Percentiles rank a stretch among this genome's conserved stretches.
phyloP scores from a whole-genome alignment of 2,797 vertebrate genomes.

The Fratercula arctica region DNA sequence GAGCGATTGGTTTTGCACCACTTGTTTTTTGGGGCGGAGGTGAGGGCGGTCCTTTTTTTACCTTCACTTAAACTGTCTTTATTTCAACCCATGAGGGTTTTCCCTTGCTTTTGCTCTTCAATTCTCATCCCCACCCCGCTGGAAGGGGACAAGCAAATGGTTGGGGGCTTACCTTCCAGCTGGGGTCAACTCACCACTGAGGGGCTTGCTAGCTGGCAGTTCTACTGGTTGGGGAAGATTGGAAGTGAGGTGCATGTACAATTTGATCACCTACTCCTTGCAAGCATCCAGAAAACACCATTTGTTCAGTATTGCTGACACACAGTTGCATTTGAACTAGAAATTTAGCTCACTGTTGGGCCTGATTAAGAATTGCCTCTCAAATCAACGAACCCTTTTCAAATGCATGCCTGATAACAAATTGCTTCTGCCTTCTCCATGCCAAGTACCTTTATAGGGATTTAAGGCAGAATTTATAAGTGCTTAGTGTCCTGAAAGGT shows the following conservation, averaged over 20 bases:
- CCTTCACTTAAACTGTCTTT: neutral
- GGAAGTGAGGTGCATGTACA: neutral
- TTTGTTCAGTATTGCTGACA: neutral
- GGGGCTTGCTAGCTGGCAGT: neutral
- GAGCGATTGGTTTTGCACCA: neutral
- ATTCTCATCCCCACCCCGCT: neutral
- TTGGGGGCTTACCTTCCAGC: neutral
- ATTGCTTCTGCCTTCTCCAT: neutral
- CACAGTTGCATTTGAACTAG: neutral
- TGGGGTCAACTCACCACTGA: neutral
- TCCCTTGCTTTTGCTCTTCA: neutral
- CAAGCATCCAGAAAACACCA: neutral
- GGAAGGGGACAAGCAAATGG: fast-evolving
- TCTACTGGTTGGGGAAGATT: neutral
- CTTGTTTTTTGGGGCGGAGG: neutral
- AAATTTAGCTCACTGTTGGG: neutral
- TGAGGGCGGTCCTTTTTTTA: fast-evolving
- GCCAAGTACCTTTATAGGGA: neutral
- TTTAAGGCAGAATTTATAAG: neutral
- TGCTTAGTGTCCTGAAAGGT: neutral
- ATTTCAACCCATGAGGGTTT: neutral
- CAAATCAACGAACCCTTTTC: neutral
- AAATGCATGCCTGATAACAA: neutral
- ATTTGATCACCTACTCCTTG: neutral
- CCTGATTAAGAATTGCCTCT: neutral